These are phyloP conservation scores for Gallinago jamesoni DNA, from an alignment of 2,113 vertebrate genomes.

Conservation along the genomic window DNA sequence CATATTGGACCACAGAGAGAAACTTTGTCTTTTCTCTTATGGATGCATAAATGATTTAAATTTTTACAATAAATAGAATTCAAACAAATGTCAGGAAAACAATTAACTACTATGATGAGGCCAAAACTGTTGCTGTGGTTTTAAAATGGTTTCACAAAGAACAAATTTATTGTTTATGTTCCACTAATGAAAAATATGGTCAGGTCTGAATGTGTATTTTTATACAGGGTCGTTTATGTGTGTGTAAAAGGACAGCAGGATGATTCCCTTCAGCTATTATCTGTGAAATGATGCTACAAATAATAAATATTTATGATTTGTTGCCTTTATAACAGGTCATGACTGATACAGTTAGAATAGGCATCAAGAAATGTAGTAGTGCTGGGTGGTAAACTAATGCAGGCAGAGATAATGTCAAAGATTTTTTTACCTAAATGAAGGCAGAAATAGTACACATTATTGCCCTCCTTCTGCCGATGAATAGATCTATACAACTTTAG, in stretches of 20 bases:
- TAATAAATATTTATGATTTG: neutral
- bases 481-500: neutral
- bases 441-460: neutral
- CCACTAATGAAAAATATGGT: neutral
- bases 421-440: neutral
- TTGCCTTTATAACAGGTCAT: neutral
- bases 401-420: neutral
- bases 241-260: neutral
- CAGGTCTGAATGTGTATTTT: neutral
- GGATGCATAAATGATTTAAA: neutral
- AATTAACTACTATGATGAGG: neutral
- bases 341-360: neutral
- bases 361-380: neutral
- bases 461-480: neutral
- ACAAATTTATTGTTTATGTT: neutral
- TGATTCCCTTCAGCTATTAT: neutral
- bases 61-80: neutral
- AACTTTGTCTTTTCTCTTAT: neutral
- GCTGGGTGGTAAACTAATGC: neutral
- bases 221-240: neutral
- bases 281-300: neutral
- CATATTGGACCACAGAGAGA: neutral
- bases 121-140: neutral
- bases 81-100: neutral
- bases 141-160: neutral